phyloP scores from a whole-genome alignment of 2,113 vertebrate genomes.

The Gasterosteus aculeatus region DNA sequence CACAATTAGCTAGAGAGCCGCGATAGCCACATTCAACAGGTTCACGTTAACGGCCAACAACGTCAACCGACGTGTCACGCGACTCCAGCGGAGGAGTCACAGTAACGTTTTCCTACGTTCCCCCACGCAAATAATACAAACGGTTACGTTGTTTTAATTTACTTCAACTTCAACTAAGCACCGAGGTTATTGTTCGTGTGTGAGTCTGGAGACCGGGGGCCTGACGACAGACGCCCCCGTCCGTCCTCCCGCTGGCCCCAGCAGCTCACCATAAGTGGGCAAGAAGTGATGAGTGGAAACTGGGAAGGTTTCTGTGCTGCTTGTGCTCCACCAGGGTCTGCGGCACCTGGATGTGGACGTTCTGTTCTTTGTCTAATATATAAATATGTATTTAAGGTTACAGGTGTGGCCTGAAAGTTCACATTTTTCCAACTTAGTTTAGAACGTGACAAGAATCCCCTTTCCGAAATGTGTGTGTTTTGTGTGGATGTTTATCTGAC shows the following conservation, averaged over 20 bases:
- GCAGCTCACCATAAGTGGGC: constrained; percentile 8
- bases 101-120: background rate
- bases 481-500: background rate
- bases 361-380: background rate
- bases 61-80: background rate
- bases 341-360: background rate
- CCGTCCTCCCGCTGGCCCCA: background rate
- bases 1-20: constrained; percentile 8
- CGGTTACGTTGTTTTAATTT: background rate
- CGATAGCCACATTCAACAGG: constrained; percentile 4
- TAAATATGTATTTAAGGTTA: background rate
- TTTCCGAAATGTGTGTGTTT: background rate
- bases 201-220: too few species aligned
- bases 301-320: background rate
- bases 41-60: background rate
- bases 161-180: too few species aligned
- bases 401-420: background rate
- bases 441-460: background rate
- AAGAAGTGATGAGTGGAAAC: constrained; percentile 4
- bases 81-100: background rate
- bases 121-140: too few species aligned
- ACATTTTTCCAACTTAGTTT: background rate
- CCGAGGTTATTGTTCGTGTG: too few species aligned
- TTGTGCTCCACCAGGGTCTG: background rate
- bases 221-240: too few species aligned